phyloP scores from a whole-genome alignment of 2,797 vertebrate species.

The Diplodus sargus region DNA sequence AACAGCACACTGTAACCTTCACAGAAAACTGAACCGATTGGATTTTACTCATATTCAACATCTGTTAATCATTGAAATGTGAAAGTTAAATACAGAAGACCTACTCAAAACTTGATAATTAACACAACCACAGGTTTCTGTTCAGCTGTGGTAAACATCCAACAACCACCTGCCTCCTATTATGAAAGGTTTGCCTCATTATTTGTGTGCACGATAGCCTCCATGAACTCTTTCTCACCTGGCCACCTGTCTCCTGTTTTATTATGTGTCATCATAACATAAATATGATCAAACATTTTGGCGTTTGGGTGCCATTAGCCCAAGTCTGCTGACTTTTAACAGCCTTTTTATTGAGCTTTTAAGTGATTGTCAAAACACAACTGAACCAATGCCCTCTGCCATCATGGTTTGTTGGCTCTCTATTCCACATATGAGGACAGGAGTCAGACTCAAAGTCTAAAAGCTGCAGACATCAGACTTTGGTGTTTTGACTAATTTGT shows the following conservation, averaged over 20 bases:
- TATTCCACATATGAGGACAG: neutral
- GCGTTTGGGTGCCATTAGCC: neutral
- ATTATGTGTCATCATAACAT: neutral
- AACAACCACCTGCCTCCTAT: slow-evolving; percentile 9
- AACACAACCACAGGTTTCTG: neutral
- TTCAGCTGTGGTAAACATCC: neutral
- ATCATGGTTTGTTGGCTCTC: neutral
- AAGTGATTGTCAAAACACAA: neutral
- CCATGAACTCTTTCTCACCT: neutral
- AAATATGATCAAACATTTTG: neutral
- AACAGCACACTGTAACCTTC: too few species aligned
- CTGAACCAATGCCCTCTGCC: neutral
- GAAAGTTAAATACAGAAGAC: neutral
- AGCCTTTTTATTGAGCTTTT: neutral
- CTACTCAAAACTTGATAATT: neutral
- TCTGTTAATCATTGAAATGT: neutral
- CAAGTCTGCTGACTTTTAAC: neutral
- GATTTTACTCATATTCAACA: neutral
- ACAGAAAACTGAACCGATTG: too few species aligned
- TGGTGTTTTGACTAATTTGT: too few species aligned
- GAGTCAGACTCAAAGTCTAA: neutral
- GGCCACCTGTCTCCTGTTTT: neutral
- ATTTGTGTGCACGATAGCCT: slow-evolving; percentile 8
- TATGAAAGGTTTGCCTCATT: neutral
- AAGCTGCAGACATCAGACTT: neutral